Percentiles rank a stretch among this genome's conserved stretches.
Evolutionary conservation across 2,113 vertebrate species (phyloP).

Genomic region (Enhydra lutris): DNA sequence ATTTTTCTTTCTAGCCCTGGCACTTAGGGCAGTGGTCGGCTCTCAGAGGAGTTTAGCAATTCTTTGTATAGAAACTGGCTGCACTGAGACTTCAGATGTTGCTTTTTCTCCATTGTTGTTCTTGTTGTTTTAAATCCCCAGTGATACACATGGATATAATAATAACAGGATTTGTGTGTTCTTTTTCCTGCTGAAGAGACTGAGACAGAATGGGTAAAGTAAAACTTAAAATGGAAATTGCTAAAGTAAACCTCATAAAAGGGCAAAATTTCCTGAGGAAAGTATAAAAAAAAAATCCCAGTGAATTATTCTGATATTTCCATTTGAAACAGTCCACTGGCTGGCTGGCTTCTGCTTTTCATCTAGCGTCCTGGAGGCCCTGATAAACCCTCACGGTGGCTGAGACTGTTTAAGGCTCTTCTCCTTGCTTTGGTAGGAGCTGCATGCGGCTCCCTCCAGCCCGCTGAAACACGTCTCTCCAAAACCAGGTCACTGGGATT

Average conservation of each 20-base stretch:
- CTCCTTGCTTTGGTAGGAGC: background rate
- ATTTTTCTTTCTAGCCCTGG: background rate
- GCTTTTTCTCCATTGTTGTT: background rate
- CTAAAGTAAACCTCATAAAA: background rate
- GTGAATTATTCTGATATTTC: background rate
- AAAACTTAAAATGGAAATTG: background rate
- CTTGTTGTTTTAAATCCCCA: background rate
- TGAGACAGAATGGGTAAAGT: background rate
- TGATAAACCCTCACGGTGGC: background rate
- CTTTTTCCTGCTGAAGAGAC: background rate
- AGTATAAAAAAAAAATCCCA: background rate
- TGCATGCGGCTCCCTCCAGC: background rate
- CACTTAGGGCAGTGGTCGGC: background rate
- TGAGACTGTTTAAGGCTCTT: background rate
- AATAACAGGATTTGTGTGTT: background rate
- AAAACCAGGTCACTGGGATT: constrained; percentile 2
- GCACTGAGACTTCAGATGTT: background rate
- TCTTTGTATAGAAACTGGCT: background rate
- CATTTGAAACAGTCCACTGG: background rate
- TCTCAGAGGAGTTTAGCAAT: background rate
- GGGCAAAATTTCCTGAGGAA: background rate
- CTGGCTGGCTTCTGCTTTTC: background rate
- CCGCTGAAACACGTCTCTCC: background rate
- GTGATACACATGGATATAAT: background rate
- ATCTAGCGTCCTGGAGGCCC: background rate